Conservation (phyloP, 2,113 vertebrate genomes). For the Coptodon bakossiorum region DNA sequence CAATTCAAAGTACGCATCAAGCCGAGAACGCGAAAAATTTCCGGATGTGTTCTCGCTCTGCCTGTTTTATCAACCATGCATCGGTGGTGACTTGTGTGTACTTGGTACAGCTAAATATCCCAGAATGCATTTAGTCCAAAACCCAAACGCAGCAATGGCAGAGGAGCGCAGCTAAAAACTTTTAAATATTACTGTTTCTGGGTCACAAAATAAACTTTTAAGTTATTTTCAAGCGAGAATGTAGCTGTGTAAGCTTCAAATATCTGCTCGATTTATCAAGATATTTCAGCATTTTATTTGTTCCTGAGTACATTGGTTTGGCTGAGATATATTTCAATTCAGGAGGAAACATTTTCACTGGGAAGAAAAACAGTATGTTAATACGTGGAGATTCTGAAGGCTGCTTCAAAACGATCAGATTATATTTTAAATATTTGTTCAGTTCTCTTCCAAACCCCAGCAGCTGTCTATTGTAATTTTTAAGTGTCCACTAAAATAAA, state of each 20-base stretch:
- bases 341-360: not conserved
- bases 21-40: fast-evolving
- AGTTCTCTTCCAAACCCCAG: not conserved
- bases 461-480: not conserved
- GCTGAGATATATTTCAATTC: not conserved
- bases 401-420: not conserved
- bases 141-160: not conserved
- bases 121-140: not conserved
- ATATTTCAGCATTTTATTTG: too few species aligned
- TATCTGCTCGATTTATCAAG: not conserved
- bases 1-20: not conserved
- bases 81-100: not conserved
- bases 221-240: not conserved
- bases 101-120: not conserved
- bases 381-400: not conserved
- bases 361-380: not conserved
- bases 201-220: not conserved
- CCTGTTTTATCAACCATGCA: not conserved
- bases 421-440: not conserved
- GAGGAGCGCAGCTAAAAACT: not conserved
- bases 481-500: too few species aligned
- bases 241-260: not conserved
- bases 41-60: fast-evolving
- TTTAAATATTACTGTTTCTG: not conserved
- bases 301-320: too few species aligned